phyloP scores from a whole-genome alignment of 1,140 invertebrate species.

The Dolichoris vasculosae region DNA sequence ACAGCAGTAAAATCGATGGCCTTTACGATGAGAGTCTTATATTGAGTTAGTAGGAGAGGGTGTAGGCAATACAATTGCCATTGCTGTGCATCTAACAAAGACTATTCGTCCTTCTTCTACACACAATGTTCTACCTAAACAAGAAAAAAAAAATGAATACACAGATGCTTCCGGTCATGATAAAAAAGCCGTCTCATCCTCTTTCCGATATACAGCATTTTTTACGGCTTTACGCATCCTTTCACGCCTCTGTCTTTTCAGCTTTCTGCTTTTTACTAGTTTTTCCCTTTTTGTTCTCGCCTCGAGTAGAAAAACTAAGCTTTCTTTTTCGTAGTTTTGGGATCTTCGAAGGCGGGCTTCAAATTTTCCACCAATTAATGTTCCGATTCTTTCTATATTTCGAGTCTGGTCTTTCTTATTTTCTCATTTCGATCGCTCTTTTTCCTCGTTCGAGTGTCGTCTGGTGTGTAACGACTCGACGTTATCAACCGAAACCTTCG shows the following conservation, averaged over 20 bases:
- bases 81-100: conserved; percentile 1
- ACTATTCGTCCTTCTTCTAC: not conserved
- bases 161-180: conserved; percentile 7
- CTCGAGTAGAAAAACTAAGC: not conserved
- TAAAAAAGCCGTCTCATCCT: conserved; percentile 20
- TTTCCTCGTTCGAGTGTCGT: not conserved
- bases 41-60: conserved; percentile 38
- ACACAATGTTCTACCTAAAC: not conserved
- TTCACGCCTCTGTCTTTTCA: not conserved
- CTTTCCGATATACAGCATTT: conserved; percentile 3
- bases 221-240: not conserved
- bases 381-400: not conserved
- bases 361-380: not conserved
- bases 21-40: conserved; percentile 29
- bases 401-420: not conserved
- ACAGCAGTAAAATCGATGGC: conserved; percentile 45
- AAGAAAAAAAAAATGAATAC: not conserved
- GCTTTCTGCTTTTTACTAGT: not conserved
- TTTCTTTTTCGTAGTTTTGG: not conserved
- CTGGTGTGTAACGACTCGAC: not conserved
- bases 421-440: not conserved
- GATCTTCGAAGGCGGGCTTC: not conserved
- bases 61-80: conserved; percentile 22
- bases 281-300: not conserved
- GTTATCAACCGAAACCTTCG: not conserved